Percentiles rank a stretch among this genome's conserved stretches.
Evolutionary conservation across 2,113 vertebrate genomes (phyloP).

Genomic region (Syngnathoides biaculeatus): DNA sequence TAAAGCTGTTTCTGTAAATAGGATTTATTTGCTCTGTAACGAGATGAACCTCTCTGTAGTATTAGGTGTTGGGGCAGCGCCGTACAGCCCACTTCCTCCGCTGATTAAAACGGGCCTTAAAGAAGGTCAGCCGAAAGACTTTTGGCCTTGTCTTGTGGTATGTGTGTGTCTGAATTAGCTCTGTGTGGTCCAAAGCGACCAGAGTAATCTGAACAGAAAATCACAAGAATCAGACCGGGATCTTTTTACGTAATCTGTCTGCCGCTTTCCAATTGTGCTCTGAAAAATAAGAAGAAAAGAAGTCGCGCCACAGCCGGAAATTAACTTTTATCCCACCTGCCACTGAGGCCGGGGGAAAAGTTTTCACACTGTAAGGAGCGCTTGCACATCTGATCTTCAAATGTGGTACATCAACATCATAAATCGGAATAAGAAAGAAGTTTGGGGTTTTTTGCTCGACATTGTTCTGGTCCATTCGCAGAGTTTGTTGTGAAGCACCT

Average conservation of each 20-base stretch:
- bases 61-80: constrained; percentile 38
- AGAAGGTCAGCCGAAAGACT: background rate
- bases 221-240: constrained; percentile 29
- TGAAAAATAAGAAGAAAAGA: background rate
- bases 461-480: background rate
- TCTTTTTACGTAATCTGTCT: constrained; percentile 46
- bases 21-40: constrained; percentile 53
- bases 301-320: background rate
- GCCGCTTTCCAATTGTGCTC: constrained; percentile 1
- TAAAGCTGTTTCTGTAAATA: constrained; percentile 31
- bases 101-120: constrained; percentile 50
- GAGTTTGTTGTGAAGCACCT: background rate
- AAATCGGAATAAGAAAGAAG: background rate
- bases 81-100: constrained; percentile 13
- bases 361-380: background rate
- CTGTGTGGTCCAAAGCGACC: constrained; percentile 40
- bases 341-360: background rate
- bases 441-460: background rate
- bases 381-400: background rate
- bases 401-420: background rate
- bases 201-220: constrained; percentile 26
- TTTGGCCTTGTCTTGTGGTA: constrained; percentile 1
- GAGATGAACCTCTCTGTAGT: constrained; percentile 48
- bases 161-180: constrained; percentile 5
- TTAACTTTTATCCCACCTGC: background rate